Evolutionary conservation across 2,113 vertebrate species (phyloP).

Genomic region (Potamarius usumacintae): DNA sequence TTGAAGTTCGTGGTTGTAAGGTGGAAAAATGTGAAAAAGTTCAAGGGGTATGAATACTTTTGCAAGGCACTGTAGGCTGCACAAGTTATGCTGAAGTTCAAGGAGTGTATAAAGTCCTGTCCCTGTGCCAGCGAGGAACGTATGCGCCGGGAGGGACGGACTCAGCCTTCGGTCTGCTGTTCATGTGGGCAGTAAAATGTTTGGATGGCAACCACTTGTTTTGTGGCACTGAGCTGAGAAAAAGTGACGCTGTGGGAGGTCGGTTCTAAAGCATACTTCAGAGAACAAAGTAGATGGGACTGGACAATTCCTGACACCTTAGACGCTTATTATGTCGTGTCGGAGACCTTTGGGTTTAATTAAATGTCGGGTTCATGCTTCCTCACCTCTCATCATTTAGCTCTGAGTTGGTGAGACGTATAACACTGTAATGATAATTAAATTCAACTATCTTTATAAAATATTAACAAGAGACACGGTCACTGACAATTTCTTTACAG

Average conservation of each 20-base stretch:
- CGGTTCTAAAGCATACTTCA: not conserved
- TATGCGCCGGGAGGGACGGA: not conserved
- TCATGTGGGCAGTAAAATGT: not conserved
- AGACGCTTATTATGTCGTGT: not conserved
- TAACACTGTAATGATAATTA: not conserved
- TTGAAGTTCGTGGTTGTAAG: too few relatives aligned
- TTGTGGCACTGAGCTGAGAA: not conserved
- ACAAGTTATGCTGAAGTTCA: conserved; percentile 28
- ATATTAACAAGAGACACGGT: not conserved
- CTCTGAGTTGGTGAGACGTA: not conserved
- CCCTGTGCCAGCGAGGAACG: not conserved
- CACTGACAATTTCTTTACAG: not conserved
- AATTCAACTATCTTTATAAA: not conserved
- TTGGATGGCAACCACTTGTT: not conserved
- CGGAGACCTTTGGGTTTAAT: not conserved
- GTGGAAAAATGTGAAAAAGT: too few relatives aligned
- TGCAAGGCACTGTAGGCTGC: not conserved
- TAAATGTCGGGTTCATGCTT: not conserved
- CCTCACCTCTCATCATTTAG: not conserved
- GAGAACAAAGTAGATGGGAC: not conserved
- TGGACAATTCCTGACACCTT: not conserved
- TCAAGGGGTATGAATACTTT: too few relatives aligned
- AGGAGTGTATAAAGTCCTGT: conserved; percentile 20
- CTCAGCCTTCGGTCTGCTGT: not conserved
- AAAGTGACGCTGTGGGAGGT: not conserved